phyloP scores from a whole-genome alignment of 2,113 vertebrate species.

The Dicerorhinus sumatrensis region DNA sequence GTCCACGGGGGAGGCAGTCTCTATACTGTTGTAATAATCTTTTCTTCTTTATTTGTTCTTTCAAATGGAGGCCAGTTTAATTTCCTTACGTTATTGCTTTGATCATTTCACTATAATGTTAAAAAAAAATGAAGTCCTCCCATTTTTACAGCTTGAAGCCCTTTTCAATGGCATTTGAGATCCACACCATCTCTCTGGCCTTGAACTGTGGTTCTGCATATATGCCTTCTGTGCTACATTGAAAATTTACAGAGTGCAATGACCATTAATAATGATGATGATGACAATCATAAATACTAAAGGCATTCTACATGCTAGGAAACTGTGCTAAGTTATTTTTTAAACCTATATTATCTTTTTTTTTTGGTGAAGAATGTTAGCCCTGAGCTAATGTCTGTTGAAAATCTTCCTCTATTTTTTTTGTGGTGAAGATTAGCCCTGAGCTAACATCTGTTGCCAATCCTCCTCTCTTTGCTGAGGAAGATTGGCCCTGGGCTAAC shows the following conservation, averaged over 20 bases:
- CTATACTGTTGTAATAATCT: background rate
- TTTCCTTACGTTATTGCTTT: background rate
- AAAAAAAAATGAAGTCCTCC: background rate
- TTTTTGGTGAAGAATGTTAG: too few species aligned
- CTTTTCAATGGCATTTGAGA: background rate
- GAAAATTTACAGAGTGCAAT: background rate
- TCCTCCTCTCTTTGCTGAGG: too few species aligned
- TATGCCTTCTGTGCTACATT: background rate
- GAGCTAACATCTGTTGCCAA: too few species aligned
- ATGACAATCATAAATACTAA: background rate
- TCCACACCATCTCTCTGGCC: background rate
- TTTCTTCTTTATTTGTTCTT: background rate
- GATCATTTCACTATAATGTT: constrained; percentile 1
- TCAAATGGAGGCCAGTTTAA: background rate
- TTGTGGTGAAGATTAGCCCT: too few species aligned
- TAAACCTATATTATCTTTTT: background rate
- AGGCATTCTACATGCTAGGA: background rate
- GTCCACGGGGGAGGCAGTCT: background rate
- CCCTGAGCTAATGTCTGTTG: too few species aligned
- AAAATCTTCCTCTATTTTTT: too few species aligned
- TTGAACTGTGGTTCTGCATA: background rate
- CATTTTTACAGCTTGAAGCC: background rate
- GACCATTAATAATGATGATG: background rate
- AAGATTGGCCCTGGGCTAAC: too few species aligned
- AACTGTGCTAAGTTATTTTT: background rate